phyloP scores from a whole-genome alignment of 2,888 invertebrate genomes.

The Sminthurinus aureus region DNA sequence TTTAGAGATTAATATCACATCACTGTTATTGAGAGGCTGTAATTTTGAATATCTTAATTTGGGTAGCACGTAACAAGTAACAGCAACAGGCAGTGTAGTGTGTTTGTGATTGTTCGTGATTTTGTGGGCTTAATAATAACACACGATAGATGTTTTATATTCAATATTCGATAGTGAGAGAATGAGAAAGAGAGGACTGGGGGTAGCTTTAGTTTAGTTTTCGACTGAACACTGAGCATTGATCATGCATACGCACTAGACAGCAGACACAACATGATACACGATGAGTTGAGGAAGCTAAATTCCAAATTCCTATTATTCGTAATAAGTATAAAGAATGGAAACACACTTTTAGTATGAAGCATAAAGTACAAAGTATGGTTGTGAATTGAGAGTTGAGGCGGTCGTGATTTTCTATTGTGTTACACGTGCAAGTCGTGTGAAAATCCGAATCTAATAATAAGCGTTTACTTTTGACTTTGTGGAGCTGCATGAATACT shows the following conservation, averaged over 20 bases:
- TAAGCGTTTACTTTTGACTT: background rate
- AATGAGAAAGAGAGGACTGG: background rate
- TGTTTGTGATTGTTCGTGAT: too few species aligned
- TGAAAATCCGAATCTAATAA: constrained; percentile 24
- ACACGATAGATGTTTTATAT: too few species aligned
- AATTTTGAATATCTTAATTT: constrained; percentile 1
- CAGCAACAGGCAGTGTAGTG: too few species aligned
- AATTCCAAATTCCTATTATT: background rate
- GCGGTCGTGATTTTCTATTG: constrained; percentile 28
- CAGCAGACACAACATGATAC: background rate
- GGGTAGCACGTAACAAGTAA: background rate
- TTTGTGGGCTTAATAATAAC: too few species aligned
- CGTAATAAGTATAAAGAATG: too few species aligned
- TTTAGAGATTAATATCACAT: too few species aligned
- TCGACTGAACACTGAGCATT: background rate
- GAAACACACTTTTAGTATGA: too few species aligned
- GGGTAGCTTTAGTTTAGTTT: background rate
- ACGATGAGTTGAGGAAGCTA: background rate
- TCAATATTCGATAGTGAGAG: background rate
- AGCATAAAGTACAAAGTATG: background rate
- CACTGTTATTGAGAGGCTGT: background rate
- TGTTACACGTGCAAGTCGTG: constrained; percentile 33
- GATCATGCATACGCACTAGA: too few species aligned
- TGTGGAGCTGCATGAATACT: background rate
- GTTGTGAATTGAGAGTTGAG: background rate